Conservation (phyloP, 2,797 vertebrate species). For the Bovichtus diacanthus region DNA sequence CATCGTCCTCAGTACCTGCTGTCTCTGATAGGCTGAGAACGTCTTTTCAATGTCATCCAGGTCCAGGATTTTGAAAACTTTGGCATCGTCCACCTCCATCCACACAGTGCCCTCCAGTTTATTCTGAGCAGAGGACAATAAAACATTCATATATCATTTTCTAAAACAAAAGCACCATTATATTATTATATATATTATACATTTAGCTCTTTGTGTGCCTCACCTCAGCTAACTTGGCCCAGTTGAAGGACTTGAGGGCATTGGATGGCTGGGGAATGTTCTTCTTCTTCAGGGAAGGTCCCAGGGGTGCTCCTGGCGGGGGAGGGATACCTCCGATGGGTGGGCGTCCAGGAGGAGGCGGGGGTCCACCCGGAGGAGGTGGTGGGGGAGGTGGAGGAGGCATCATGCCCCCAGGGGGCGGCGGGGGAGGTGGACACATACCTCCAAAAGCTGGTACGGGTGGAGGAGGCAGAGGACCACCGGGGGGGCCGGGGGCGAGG, state of each 20-base stretch:
- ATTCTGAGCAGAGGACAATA: slow-evolving; percentile 83
- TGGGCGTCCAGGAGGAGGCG: slow-evolving; percentile 89
- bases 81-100: slow-evolving; percentile 93
- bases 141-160: background rate
- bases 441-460: slow-evolving; percentile 78
- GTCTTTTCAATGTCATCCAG: slow-evolving; percentile 96
- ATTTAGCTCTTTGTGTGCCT: slow-evolving; percentile 29
- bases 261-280: slow-evolving; percentile 95
- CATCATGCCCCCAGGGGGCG: slow-evolving; percentile 84
- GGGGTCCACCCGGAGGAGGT: slow-evolving; percentile 90
- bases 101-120: slow-evolving; percentile 96
- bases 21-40: slow-evolving; percentile 98
- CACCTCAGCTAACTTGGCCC: slow-evolving; percentile 97
- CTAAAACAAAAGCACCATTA: background rate
- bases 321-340: slow-evolving; percentile 88
- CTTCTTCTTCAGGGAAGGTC: slow-evolving; percentile 91
- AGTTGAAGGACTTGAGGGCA: slow-evolving; percentile 98
- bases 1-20: slow-evolving; percentile 89
- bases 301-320: slow-evolving; percentile 91
- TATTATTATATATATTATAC: background rate
- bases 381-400: slow-evolving; percentile 85
- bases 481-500: slow-evolving; percentile 80
- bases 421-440: slow-evolving; percentile 73
- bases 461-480: slow-evolving; percentile 84
- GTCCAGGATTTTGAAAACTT: slow-evolving; percentile 95